Evolutionary conservation across 2,888 invertebrate genomes (phyloP), one percentile per base, ranked within the genome.

Genomic region (Carabus problematicus): DNA sequence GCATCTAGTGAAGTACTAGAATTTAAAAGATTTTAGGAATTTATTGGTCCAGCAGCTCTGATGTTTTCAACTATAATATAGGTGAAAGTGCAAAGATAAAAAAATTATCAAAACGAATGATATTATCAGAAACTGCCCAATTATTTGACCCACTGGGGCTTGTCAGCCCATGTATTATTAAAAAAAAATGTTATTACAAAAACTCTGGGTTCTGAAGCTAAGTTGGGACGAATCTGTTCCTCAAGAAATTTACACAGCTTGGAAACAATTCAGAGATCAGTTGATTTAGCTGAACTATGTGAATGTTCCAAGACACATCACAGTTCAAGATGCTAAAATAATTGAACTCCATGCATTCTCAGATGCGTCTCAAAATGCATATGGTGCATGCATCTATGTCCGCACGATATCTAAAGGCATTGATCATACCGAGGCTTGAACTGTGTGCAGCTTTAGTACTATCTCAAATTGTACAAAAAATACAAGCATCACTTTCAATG

Each of bases 1-100:
- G 18, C 60, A 12, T 14, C 19, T n/a, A n/a, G n/a, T 0, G 58
- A 49, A 42, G 12, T 55, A 1, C 8, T 69, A 45, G 54, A 41
- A 29, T 56, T 71, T 52, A 29, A 12, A 71, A 71, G 39, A 64
- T 55, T 7, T 54, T 71, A n/a, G 71, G 69, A 39, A n/a, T 69
- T n/a, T 64, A 41, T 11, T 78, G 85, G 85, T 60, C 19, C 4
- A 45, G 45, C 4, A 19, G 3, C 12, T 1, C 1, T 7, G 64
- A 56, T 14, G 39, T 14, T 29, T 40, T 56, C 1, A 14, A 3
- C 1, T 61, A 19, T 39, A 61, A 11, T 12, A 64, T 56, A 29
- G 16, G 8, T 8, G 43, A 64, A 4, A 41, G 4, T 8, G 9
- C 8, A 14, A 8, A 29, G 0, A 8, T 7, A 12, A 8, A 29